These are phyloP conservation scores for Catagonus wagneri DNA, from an alignment of 2,113 vertebrate species.

Conservation along the genomic window DNA sequence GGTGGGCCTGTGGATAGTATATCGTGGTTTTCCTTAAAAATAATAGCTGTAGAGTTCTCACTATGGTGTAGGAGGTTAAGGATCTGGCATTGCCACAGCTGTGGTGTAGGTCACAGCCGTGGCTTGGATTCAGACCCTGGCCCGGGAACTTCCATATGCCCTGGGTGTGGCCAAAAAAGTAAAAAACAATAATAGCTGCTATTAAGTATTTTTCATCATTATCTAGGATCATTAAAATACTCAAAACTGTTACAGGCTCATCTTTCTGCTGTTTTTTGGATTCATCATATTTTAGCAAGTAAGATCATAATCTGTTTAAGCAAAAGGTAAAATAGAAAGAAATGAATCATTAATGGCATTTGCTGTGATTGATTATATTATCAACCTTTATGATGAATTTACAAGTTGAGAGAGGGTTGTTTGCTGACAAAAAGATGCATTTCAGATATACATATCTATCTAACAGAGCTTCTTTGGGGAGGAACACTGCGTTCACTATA, in stretches of 20 bases:
- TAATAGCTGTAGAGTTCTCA: not conserved
- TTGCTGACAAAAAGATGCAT: conserved; percentile 56
- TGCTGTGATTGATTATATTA: conserved; percentile 66
- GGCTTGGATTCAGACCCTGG: too few species aligned
- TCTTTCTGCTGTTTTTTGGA: conserved; percentile 68
- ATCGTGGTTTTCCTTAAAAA: not conserved
- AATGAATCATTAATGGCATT: conserved; percentile 46
- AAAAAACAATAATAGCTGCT: not conserved
- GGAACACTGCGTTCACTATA: not conserved
- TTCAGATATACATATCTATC: not conserved
- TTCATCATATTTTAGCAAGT: conserved; percentile 63
- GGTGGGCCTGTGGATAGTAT: not conserved
- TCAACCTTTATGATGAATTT: conserved; percentile 58
- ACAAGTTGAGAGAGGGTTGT: conserved; percentile 25
- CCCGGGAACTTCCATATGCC: too few species aligned
- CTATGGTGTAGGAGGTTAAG: too few species aligned
- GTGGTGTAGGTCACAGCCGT: too few species aligned
- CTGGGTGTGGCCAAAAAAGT: too few species aligned
- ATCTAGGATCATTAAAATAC: not conserved
- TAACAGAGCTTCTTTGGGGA: conserved; percentile 4
- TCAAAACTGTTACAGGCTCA: conserved; percentile 53
- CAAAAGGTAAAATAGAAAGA: conserved; percentile 49
- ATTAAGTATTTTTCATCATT: not conserved
- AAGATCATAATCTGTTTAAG: conserved; percentile 61
- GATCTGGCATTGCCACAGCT: too few species aligned